Conservation (phyloP, 2,888 invertebrate genomes). For the Synergus umbraculus region DNA sequence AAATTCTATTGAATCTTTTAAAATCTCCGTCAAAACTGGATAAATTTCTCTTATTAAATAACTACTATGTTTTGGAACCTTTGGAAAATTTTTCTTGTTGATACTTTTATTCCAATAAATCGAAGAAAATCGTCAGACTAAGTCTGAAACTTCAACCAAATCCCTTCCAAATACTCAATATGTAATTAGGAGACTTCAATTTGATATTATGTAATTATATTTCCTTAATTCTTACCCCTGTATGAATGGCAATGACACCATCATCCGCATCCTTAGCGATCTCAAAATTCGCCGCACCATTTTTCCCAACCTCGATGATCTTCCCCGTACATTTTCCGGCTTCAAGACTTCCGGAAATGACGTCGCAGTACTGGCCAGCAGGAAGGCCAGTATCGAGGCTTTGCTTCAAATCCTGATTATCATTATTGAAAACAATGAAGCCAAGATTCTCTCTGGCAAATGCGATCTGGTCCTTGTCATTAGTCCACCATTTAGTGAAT, state of each 20-base stretch:
- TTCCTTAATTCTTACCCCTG: conserved; percentile 49
- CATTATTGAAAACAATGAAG: conserved; percentile 88
- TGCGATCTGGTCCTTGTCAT: conserved; percentile 78
- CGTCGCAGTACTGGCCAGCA: conserved; percentile 89
- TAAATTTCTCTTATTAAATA: no score
- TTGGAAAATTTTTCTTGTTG: no score
- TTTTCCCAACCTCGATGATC: conserved; percentile 80
- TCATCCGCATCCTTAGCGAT: conserved; percentile 80
- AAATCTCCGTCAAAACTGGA: no score
- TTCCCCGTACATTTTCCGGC: conserved; percentile 83
- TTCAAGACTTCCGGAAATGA: conserved; percentile 84
- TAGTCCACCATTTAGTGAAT: conserved; percentile 78
- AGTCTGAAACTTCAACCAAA: no score
- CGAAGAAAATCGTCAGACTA: no score
- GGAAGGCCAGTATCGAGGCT: conserved; percentile 85
- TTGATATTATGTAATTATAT: no score
- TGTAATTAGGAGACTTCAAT: no score
- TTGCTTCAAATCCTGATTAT: conserved; percentile 80
- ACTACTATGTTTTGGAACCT: no score
- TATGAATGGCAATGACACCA: conserved; percentile 85
- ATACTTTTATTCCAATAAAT: no score
- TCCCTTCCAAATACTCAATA: no score
- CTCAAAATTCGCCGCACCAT: conserved; percentile 81
- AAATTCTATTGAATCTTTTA: no score
- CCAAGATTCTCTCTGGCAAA: conserved; percentile 65